Base-by-base conservation (phyloP, 2,113 vertebrate genomes). In the Gallinago media region DNA sequence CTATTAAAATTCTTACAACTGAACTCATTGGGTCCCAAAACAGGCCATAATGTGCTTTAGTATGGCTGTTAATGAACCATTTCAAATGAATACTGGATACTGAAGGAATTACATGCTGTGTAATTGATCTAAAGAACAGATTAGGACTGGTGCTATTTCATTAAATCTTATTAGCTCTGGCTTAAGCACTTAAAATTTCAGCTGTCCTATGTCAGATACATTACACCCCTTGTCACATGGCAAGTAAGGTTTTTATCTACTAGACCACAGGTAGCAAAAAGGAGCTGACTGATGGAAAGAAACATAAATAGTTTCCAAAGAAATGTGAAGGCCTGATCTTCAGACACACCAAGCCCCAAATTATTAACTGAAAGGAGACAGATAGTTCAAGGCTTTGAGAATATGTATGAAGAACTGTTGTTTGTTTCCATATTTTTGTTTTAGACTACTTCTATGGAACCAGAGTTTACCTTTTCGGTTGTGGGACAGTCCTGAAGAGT, bases 101-200 rank as follows among this genome's bases (percentile, higher is more conserved):
- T 52, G 78, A 74, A 95, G 94, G 82, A 96, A 95, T 87, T 96
- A 88, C 93, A 85, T 23, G 66, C 92, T 81, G 52, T 81, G 88
- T 94, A 96, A 94, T 94, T 96, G 95, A 90, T 92, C 92, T 86
- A 86, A 86, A 92, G 90, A 92, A 92, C 88, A 93, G 92, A 93
- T 96, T 92, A 95, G 82, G 67, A 89, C 78, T 77, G 75, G 63
- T 92, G 89, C 61, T 96, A 36, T 96, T 92, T 94, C 90, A 90
- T 93, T 95, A 95, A 94, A 92, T 85, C 90, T 90, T 88, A 96
- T 90, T 96, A 96, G 85, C 86, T 74, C 40, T 93, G 79, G 80
- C 52, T 93, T 92, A 92, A 81, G 72, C 47, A 72, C 46, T 90
- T 94, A 83, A 90, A 94, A 92, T 74, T 92, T 75, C 90, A 92